phyloP scores from a whole-genome alignment of 2,113 vertebrate genomes.

The Rattus rattus region DNA sequence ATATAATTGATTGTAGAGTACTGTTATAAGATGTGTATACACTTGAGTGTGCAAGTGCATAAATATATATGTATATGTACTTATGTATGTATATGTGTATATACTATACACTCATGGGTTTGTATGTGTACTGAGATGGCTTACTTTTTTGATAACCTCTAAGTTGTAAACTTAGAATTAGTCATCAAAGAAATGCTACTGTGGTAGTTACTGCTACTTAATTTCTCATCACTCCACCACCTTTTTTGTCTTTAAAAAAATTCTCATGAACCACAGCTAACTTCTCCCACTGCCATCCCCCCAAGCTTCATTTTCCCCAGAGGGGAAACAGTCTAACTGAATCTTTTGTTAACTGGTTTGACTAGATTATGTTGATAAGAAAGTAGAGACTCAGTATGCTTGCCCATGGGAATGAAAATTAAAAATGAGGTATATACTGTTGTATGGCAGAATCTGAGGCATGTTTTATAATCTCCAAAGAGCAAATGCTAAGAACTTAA shows the following conservation, averaged over 20 bases:
- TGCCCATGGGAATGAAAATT: not conserved
- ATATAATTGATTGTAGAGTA: constrained; percentile 16
- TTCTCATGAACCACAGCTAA: not conserved
- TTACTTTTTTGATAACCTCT: not conserved
- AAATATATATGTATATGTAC: not conserved
- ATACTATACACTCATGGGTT: no score
- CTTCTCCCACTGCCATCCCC: not conserved
- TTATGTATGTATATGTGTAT: no score
- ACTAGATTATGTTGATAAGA: not conserved
- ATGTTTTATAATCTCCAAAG: not conserved
- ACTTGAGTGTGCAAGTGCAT: not conserved
- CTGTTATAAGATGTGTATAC: not conserved
- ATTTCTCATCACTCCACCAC: not conserved
- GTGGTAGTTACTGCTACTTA: not conserved
- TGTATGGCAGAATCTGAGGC: not conserved
- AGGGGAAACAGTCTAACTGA: not conserved
- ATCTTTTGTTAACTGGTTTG: not conserved
- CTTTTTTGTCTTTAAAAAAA: not conserved
- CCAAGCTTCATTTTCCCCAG: not conserved
- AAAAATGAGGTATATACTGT: not conserved
- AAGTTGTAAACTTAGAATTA: not conserved
- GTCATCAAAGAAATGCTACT: not conserved
- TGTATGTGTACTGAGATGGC: not conserved
- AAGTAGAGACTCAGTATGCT: not conserved
- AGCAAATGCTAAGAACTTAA: not conserved